Evolutionary conservation across 1,140 invertebrate species (phyloP), one percentile per base, ranked within the genome.

Genomic region (Zophobas atratus): DNA sequence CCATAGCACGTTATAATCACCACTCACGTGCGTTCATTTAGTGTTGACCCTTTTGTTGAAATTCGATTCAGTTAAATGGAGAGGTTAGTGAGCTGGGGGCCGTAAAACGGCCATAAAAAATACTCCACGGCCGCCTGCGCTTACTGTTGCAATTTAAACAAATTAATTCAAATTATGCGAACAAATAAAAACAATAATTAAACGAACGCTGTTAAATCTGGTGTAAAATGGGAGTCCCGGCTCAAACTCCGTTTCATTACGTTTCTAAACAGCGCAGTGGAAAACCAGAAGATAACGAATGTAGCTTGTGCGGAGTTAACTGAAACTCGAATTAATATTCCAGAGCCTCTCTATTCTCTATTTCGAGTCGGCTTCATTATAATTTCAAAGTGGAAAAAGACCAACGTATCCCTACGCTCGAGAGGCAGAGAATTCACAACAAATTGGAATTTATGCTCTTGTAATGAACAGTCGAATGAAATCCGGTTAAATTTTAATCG

Each of bases 261-360:
- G 39, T 67, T 67, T 67, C 60, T 43, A 67, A 67, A 67, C 60
- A 67, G n/a, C 39, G 60, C 60, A 67, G 39, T 67, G 60, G 60
- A 67, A 67, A 67, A 67, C 60, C 60, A 67, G 39, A 67, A 67
- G 60, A 67, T 67, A 67, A 67, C 60, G 60, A 67, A 67, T 43
- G 60, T 67, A 43, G 60, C 60, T 43, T 43, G 60, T 67, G 60
- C 60, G 60, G 60, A 67, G 60, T 67, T 67, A 67, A 67, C 60
- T 67, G 60, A 67, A 67, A 67, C 60, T 67, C 38, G 60, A 67
- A 67, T 67, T 67, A 67, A 67, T 67, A 67, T 67, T 67, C 60
- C 60, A 39, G 39, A 43, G 38, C 60, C 56, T 60, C 56, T 67
- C 60, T 67, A 67, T 67, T 67, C 60, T 67, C 60, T 67, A 67